Evolutionary conservation across 2,113 vertebrate genomes (phyloP).

Genomic region (Pedetes capensis): DNA sequence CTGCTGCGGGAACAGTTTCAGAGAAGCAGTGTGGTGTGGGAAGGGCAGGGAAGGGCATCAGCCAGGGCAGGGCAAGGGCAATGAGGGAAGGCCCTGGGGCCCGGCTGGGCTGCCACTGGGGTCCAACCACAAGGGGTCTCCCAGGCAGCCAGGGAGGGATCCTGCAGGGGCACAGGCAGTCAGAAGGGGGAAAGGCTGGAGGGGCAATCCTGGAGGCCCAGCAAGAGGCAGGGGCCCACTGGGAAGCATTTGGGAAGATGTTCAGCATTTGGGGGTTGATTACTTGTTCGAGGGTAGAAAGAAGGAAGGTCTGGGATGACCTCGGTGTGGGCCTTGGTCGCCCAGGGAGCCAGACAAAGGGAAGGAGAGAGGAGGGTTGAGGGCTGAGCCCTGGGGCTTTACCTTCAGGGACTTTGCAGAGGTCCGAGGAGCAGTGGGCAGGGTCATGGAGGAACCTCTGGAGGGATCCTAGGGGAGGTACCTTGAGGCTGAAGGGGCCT

Average conservation of each 20-base stretch:
- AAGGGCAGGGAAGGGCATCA: background rate
- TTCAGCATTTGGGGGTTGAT: too few relatives aligned
- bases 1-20: background rate
- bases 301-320: too few relatives aligned
- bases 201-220: too few relatives aligned
- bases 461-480: too few relatives aligned
- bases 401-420: too few relatives aligned
- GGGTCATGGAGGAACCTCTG: too few relatives aligned
- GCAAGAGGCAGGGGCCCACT: background rate
- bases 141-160: background rate
- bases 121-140: background rate
- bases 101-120: background rate
- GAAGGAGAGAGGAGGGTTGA: background rate
- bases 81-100: too few relatives aligned
- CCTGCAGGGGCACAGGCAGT: background rate
- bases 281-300: too few relatives aligned
- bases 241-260: background rate
- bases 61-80: rapidly evolving
- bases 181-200: background rate
- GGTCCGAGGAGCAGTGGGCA: too few relatives aligned
- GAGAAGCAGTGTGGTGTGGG: background rate
- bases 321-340: background rate
- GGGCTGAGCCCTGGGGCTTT: too few relatives aligned
- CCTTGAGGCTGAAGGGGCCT: background rate
- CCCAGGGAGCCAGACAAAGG: too few relatives aligned